These are phyloP conservation scores for Tricholauxania praeusta DNA, from an alignment of 2,888 invertebrate species.

Conservation along the genomic window DNA sequence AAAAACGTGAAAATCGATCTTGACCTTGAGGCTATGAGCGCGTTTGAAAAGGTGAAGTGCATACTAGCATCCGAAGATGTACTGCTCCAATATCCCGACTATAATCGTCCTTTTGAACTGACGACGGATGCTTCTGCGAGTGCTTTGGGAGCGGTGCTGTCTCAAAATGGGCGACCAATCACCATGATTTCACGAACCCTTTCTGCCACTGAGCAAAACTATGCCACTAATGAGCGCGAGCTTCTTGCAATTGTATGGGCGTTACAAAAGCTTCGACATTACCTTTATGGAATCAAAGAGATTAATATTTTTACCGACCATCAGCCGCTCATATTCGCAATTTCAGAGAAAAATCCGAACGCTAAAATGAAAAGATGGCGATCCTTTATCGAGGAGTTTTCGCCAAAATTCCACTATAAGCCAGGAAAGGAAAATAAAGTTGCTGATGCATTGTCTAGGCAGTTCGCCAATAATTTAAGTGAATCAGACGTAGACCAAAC, in stretches of 20 bases:
- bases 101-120: constrained; percentile 35
- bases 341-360: constrained; percentile 44
- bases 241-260: constrained; percentile 38
- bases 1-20: constrained; percentile 38
- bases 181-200: constrained; percentile 40
- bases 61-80: constrained; percentile 38
- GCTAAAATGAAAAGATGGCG: constrained; percentile 39
- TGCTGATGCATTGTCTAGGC: constrained; percentile 43
- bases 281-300: constrained; percentile 55
- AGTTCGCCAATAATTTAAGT: constrained; percentile 37
- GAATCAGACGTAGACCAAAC: constrained; percentile 15
- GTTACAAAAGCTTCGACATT: constrained; percentile 58
- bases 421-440: constrained; percentile 43
- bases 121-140: constrained; percentile 38
- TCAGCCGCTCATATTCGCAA: constrained; percentile 45
- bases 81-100: constrained; percentile 34
- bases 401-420: constrained; percentile 40
- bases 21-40: constrained; percentile 37
- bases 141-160: constrained; percentile 1
- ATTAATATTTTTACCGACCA: constrained; percentile 44
- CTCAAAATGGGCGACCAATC: constrained; percentile 40
- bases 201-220: constrained; percentile 30
- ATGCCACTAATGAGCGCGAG: constrained; percentile 44
- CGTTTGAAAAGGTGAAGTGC: constrained; percentile 37
- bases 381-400: constrained; percentile 41